A percentile compares a stretch with the other conserved stretches of the same genome.
phyloP scores from a whole-genome alignment of 2,797 vertebrate species.

The Onychomys torridus region DNA sequence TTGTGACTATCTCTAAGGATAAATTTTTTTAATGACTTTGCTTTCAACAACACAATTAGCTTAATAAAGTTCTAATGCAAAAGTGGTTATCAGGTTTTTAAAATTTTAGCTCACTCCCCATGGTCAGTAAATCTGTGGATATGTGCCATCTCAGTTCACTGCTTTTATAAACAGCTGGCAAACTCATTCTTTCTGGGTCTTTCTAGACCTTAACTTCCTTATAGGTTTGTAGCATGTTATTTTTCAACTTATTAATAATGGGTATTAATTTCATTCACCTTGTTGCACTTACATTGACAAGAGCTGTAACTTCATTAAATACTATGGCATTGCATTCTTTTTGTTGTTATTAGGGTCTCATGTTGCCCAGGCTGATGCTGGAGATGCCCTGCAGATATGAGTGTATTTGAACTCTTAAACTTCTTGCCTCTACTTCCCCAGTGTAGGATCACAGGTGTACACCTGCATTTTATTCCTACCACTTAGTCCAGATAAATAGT shows the following conservation, averaged over 20 bases:
- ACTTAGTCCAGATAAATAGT: constrained; percentile 31
- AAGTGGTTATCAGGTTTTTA: constrained; percentile 71
- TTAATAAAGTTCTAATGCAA: constrained; percentile 80
- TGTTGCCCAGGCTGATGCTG: neutral
- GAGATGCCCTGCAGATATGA: neutral
- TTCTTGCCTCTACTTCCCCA: neutral
- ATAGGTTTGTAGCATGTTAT: constrained; percentile 53
- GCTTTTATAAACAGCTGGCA: constrained; percentile 71
- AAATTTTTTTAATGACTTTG: constrained; percentile 78
- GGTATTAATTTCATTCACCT: constrained; percentile 59
- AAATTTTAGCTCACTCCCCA: constrained; percentile 66
- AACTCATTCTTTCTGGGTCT: constrained; percentile 65
- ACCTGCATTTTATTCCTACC: neutral
- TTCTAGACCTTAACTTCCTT: constrained; percentile 62
- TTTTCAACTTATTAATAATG: constrained; percentile 64
- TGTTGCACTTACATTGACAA: constrained; percentile 54
- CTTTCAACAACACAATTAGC: constrained; percentile 80
- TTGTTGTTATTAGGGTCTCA: neutral
- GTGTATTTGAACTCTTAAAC: neutral
- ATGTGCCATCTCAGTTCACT: constrained; percentile 61
- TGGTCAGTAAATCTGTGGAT: constrained; percentile 59
- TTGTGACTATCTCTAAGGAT: constrained; percentile 77
- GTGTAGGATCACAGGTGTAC: neutral
- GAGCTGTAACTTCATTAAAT: constrained; percentile 36
- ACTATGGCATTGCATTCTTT: constrained; percentile 1